Conservation (phyloP, 2,888 invertebrate species). For the Dicranocentrus wangi region DNA sequence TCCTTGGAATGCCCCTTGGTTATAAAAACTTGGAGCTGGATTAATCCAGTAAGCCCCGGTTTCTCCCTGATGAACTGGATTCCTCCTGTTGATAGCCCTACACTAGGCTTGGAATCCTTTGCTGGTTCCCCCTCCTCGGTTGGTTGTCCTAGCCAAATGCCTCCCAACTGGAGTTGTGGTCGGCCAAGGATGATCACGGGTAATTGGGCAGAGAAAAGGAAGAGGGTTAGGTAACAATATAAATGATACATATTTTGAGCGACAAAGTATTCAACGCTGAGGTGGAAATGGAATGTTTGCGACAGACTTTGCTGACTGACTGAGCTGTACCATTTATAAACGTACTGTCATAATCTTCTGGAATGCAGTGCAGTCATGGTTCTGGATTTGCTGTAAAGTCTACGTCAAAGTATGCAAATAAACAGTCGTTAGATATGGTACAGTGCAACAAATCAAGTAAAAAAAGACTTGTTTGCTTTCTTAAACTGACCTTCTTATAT, state of each 20-base stretch:
- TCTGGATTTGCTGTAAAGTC: background rate
- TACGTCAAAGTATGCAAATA: background rate
- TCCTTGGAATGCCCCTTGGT: background rate
- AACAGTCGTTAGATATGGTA: background rate
- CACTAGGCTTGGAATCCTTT: background rate
- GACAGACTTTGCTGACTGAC: background rate
- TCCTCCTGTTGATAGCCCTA: constrained; percentile 34
- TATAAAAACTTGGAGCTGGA: constrained; percentile 33
- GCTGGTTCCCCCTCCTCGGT: background rate
- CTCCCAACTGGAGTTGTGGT: constrained; percentile 28
- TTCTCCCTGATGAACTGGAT: constrained; percentile 24
- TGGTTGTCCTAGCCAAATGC: background rate
- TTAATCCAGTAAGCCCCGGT: constrained; percentile 17
- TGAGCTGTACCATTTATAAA: constrained; percentile 8
- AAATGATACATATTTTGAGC: background rate
- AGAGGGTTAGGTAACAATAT: background rate
- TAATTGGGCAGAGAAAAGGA: background rate
- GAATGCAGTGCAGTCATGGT: background rate
- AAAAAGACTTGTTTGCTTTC: background rate
- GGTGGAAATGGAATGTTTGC: background rate
- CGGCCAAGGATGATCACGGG: constrained; percentile 32
- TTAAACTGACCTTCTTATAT: constrained; percentile 29
- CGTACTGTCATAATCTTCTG: background rate
- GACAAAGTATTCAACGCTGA: background rate
- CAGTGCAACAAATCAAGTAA: background rate